Base-by-base conservation (phyloP, 2,888 invertebrate species). In the Molorchus minor region DNA sequence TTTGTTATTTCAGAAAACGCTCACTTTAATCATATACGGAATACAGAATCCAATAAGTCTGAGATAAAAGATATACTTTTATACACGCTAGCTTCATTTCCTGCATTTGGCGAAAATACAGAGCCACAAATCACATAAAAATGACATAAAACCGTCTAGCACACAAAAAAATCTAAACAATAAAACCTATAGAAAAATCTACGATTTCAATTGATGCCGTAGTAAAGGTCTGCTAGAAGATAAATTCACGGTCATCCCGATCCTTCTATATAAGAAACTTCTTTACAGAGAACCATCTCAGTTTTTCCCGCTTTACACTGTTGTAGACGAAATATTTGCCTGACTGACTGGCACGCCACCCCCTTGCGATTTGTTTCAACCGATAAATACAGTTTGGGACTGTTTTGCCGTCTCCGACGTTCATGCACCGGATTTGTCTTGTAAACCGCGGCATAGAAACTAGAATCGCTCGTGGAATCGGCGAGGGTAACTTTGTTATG, bases 291-390 rank as follows among this genome's bases (percentile, higher is more conserved):
- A 36, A 51, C 56, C 68, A 67, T 56, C 38, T 45, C 19, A 61
- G 62, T 67, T 57, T 68, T 64, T 58, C 10, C 21, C 35, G 44
- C 60, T 65, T 70, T 65, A 64, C 62, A 69, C 65, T 66, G 46
- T 16, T 36, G 20, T 40, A 44, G 38, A 19, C 10, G 15, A 45
- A 49, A 30, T 65, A 55, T 15, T 63, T 54, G 40, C 10, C 56
- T 69, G 77, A 62, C 41, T 70, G 61, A 56, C 70, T 70, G 64
- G 61, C 68, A 69, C 56, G 68, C 72, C 73, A 74, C 77, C 77
- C 77, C 76, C 75, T 57, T 61, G 68, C 77, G 75, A 78, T 78
- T 78, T 78, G 77, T 78, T 77, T 77, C 76, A 71, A 75, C 72
- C 77, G 77, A 78, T 79, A 79, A 77, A 77, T 75, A 75, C 71